Evolutionary conservation across 2,797 vertebrate genomes (phyloP).

Genomic region (Phrynocephalus guinanensis): DNA sequence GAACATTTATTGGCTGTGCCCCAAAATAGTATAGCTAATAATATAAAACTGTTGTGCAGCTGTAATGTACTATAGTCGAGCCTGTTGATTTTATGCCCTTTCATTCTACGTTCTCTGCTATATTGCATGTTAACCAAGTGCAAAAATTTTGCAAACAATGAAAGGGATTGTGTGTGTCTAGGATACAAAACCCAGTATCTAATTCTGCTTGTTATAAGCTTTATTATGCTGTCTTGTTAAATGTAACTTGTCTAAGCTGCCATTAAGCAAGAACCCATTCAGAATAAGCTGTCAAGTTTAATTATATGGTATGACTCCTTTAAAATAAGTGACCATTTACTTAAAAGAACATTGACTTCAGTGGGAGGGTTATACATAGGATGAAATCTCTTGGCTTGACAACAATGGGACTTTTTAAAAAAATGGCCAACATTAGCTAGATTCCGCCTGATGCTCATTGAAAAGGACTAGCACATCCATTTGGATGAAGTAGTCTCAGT

Average conservation of each 20-base stretch:
- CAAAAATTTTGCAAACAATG: slow-evolving; percentile 47
- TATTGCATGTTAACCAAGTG: slow-evolving; percentile 35
- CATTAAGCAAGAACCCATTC: slow-evolving; percentile 53
- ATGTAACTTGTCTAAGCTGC: slow-evolving; percentile 64
- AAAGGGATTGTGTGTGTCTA: slow-evolving; percentile 53
- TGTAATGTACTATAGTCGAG: not conserved
- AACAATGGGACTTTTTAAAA: not conserved
- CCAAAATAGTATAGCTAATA: too few species aligned
- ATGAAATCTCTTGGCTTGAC: not conserved
- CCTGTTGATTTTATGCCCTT: slow-evolving; percentile 37
- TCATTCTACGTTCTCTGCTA: slow-evolving; percentile 11
- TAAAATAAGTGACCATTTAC: too few species aligned
- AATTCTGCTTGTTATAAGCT: slow-evolving; percentile 60
- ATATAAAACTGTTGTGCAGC: too few species aligned
- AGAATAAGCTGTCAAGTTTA: slow-evolving; percentile 75
- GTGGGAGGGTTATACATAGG: not conserved
- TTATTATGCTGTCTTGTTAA: slow-evolving; percentile 67
- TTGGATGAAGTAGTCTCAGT: slow-evolving; percentile 28
- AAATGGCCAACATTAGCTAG: not conserved
- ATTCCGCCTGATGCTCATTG: slow-evolving; percentile 2
- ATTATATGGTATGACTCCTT: slow-evolving; percentile 55
- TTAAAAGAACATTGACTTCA: not conserved
- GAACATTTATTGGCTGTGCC: too few species aligned
- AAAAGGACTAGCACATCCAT: slow-evolving; percentile 32
- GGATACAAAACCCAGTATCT: slow-evolving; percentile 45